Evolutionary conservation across 1,140 invertebrate species (phyloP).

Genomic region (Aphelenchoides besseyi): DNA sequence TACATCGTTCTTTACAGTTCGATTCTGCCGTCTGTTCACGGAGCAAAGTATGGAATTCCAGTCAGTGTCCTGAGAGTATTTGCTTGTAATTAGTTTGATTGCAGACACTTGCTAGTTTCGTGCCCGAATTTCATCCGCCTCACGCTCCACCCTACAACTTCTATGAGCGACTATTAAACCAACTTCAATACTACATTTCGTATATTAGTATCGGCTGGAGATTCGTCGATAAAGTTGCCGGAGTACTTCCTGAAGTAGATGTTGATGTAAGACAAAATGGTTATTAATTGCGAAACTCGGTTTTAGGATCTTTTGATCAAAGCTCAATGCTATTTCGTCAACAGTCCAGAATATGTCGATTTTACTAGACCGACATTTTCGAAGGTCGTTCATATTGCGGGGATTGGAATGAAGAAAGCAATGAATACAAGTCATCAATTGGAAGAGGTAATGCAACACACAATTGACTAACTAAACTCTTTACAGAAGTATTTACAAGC

Average conservation of each 20-base stretch:
- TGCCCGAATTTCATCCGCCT: neutral
- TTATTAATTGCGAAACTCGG: neutral
- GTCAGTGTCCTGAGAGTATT: neutral
- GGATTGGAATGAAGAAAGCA: slow-evolving; percentile 9
- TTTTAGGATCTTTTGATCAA: neutral
- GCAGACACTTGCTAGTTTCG: neutral
- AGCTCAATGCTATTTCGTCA: neutral
- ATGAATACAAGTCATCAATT: neutral
- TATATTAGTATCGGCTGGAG: neutral
- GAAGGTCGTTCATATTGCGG: slow-evolving; percentile 19
- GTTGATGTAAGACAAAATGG: neutral
- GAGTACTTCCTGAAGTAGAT: neutral
- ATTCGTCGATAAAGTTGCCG: neutral
- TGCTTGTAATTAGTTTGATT: neutral
- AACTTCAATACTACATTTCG: neutral
- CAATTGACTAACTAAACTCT: neutral
- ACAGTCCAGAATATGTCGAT: slow-evolving; percentile 12
- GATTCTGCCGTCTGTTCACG: neutral
- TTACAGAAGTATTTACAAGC: slow-evolving; percentile 17
- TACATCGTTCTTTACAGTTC: neutral
- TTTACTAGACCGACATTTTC: neutral
- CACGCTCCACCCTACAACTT: neutral
- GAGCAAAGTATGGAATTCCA: slow-evolving; percentile 6
- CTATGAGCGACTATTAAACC: neutral
- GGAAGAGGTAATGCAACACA: slow-evolving; percentile 6